Evolutionary conservation across 1,140 invertebrate species (phyloP), one percentile per base, ranked within the genome.

Genomic region (Bursaphelenchus mucronatus): DNA sequence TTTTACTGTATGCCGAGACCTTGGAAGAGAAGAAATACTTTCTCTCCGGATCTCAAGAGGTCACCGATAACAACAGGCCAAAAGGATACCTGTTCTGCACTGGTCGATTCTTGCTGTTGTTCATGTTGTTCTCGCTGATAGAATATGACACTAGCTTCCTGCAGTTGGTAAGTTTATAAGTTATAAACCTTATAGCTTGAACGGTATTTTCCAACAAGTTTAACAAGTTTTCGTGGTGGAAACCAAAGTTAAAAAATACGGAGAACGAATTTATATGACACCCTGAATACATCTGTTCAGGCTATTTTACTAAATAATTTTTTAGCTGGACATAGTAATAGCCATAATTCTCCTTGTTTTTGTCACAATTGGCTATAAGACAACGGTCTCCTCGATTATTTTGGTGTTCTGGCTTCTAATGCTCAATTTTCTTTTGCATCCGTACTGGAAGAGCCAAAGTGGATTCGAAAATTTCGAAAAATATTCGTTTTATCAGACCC

Each of bases 381-480:
- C 96, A 8, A 99, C 98, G 84, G 86, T 99, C 67, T 94, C 91
- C 70, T 92, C 96, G 21, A 85, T 99, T 62, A 87, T 95, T 78
- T 86, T 99, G 47, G 94, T 97, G 30, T 79, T 91, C 6, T 88
- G 96, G 85, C 86, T 99, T 8, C 88, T 89, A 8, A 85, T 88
- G 43, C 86, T 98, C 63, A 98, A 98, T 83, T 87, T 97, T 71
- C 97, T 95, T 82, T 90, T 96, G 81, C 98, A 99, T 83, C 90
- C 91, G 50, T 99, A 91, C 90, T 99, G 96, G 96, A 88, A 87
- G 64, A 89, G 97, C 81, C 92, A 94, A 3, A 86, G 89, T 7
- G 90, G 96, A 15, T 88, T 97, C 70, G 87, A 94, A 82, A 96
- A 99, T 84, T 98, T 99, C 85, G 87, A 99, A 51, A 98, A 98